A percentile compares a stretch with the other conserved stretches of the same genome.
These are phyloP conservation scores for Actias luna DNA, from an alignment of 2,888 invertebrate genomes.

Conservation along the genomic window DNA sequence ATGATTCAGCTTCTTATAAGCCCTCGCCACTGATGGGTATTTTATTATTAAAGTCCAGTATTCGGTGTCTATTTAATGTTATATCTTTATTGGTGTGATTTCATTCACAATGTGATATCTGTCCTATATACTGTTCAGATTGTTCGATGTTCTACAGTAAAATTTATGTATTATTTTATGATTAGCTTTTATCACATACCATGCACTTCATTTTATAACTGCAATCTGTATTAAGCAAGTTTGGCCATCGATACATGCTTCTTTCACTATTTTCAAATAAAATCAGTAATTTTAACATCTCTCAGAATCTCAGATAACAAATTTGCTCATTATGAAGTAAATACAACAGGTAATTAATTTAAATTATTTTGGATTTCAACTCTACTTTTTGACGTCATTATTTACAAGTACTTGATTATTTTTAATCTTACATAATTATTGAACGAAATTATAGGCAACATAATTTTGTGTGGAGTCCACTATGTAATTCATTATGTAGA, in stretches of 20 bases:
- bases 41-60: conserved; percentile 49
- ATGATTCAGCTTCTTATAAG: not conserved
- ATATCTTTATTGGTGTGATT: conserved; percentile 31
- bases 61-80: conserved; percentile 59
- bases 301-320: not conserved
- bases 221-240: conserved; percentile 2
- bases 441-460: not conserved
- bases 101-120: conserved; percentile 5
- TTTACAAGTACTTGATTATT: not conserved
- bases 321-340: not conserved
- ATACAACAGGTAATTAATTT: not conserved
- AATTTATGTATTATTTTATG: not conserved
- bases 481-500: not conserved
- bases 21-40: conserved; percentile 5
- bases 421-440: not conserved
- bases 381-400: not conserved
- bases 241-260: not conserved
- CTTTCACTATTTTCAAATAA: not conserved
- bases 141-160: not conserved
- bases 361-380: not conserved
- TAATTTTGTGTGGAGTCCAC: not conserved
- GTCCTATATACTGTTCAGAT: not conserved
- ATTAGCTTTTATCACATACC: not conserved
- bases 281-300: not conserved
- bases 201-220: conserved; percentile 2